Conservation (phyloP, 1,140 invertebrate genomes). For the Pachypeltis micranthus region DNA sequence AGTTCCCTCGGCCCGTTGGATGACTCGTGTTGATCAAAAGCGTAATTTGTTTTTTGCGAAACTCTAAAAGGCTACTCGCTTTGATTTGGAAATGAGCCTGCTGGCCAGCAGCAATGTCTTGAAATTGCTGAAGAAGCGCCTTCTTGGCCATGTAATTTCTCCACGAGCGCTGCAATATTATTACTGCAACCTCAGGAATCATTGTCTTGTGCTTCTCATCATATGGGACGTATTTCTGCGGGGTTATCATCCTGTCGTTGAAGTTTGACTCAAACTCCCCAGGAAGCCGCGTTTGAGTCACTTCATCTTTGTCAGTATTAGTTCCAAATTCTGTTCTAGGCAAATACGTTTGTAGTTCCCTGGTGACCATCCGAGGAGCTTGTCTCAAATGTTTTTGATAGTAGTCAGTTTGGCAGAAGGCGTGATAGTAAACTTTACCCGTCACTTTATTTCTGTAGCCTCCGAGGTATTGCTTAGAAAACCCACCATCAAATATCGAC, state of each 20-base stretch:
- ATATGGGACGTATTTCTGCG: background rate
- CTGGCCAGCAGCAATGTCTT: background rate
- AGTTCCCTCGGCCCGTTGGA: background rate
- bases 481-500: background rate
- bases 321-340: background rate
- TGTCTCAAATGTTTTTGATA: background rate
- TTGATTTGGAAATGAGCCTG: background rate
- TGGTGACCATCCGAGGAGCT: background rate
- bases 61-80: background rate
- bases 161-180: background rate
- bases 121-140: background rate
- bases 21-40: background rate
- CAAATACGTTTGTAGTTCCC: background rate
- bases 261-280: background rate
- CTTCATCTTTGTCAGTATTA: background rate
- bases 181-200: background rate
- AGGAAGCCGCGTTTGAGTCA: background rate
- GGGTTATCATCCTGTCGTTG: background rate
- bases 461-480: background rate
- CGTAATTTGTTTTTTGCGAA: background rate
- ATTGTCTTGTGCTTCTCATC: background rate
- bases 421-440: background rate
- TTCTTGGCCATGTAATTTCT: background rate
- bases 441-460: background rate
- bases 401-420: background rate